Conservation (phyloP, 2,888 invertebrate genomes). For the Timandra comae region DNA sequence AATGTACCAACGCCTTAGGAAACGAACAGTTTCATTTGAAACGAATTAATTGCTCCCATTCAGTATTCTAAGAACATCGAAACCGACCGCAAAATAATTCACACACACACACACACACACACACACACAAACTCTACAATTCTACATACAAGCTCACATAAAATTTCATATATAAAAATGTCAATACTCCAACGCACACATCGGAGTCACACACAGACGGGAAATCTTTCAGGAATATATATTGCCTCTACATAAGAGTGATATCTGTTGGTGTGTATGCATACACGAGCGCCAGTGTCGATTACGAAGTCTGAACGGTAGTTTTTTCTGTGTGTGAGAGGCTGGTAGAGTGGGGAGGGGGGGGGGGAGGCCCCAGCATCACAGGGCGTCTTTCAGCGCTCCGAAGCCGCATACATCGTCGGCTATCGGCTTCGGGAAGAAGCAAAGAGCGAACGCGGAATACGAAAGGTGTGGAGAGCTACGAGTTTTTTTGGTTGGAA, state of each 20-base stretch:
- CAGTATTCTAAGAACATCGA: slow-evolving; percentile 61
- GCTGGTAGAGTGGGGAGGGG: slow-evolving; percentile 27
- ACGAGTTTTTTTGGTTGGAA: too few relatives aligned
- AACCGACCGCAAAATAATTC: slow-evolving; percentile 56
- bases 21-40: slow-evolving; percentile 47
- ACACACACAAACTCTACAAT: slow-evolving; percentile 27
- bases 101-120: slow-evolving; percentile 40
- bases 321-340: slow-evolving; percentile 55
- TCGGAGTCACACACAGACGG: slow-evolving; percentile 26
- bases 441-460: slow-evolving; percentile 60
- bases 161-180: slow-evolving; percentile 75
- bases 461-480: slow-evolving; percentile 25
- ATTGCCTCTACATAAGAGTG: slow-evolving; percentile 55
- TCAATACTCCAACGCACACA: slow-evolving; percentile 66
- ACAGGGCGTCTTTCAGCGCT: slow-evolving; percentile 74
- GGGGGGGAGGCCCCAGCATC: slow-evolving; percentile 65
- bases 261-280: slow-evolving; percentile 51
- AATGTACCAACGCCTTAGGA: slow-evolving; percentile 18
- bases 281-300: slow-evolving; percentile 38
- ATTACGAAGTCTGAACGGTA: slow-evolving; percentile 41
- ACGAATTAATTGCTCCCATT: slow-evolving; percentile 67
- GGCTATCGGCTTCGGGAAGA: slow-evolving; percentile 73
- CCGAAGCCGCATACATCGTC: slow-evolving; percentile 70
- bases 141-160: slow-evolving; percentile 51
- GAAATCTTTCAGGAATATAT: slow-evolving; percentile 54